Base-by-base conservation (phyloP, 2,797 vertebrate species). In the Diceros bicornis region DNA sequence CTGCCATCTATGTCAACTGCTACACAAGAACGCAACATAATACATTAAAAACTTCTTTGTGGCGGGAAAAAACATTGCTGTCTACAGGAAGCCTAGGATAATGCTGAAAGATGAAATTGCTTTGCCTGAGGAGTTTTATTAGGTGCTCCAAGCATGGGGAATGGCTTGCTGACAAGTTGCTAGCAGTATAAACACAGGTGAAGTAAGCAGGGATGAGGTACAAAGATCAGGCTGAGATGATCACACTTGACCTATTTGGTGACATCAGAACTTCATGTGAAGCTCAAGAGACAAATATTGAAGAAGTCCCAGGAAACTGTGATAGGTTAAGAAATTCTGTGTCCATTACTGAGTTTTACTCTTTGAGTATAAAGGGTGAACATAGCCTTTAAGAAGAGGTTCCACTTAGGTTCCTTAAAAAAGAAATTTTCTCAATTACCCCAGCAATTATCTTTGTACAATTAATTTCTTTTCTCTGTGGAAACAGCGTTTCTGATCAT, bases 401-500 rank as follows among this genome's bases (percentile, higher is more conserved):
- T 85, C 47, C 7, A 88, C 32, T 89, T 44, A 91, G 6, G 72
- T 85, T 41, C 93, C 32, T 64, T 87, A 96, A 41, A 72, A 95
- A 79, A 88, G 29, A 98, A 41, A 44, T 84, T 77, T 83, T 61
- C 68, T 93, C 84, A 92, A 55, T 52, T 79, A 96, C 69, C 4
- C 4, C 2, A 41, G 41, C 50, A 92, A 89, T 92, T 95, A 90
- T 92, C 27, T 86, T 84, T 93, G 23, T 75, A 50, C 23, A 18
- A n/a, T 7, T 92, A 29, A 52, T 50, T 75, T 50, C 11, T 93
- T 68, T 34, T 20, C 50, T 90, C 10, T 82, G 21, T 41, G 72
- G 83, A 97, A 98, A 96, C 10, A 91, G 85, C 69, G 88, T 94
- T 75, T 94, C 66, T 92, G 62, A 88, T 97, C 75, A 97, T 85